Conservation (phyloP, 2,113 vertebrate genomes). For the Oncorhynchus gorbuscha region DNA sequence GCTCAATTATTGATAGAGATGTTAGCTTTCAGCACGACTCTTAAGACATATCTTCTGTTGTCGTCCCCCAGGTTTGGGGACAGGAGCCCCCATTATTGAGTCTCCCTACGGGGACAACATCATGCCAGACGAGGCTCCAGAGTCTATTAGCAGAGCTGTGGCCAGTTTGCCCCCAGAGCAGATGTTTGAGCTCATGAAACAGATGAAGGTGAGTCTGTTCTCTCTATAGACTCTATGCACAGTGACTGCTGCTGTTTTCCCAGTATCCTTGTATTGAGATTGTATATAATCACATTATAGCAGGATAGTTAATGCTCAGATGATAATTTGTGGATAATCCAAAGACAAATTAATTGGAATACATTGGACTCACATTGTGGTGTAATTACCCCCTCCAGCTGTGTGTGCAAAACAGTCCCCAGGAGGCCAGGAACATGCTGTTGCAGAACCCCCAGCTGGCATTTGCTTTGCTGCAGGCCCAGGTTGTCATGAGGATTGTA, state of each 20-base stretch:
- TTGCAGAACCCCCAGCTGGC: slow-evolving; percentile 97
- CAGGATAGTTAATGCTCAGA: not conserved
- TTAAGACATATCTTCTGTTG: not conserved
- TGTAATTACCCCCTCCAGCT: slow-evolving; percentile 75
- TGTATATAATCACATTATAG: too few species aligned
- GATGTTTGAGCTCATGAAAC: slow-evolving; percentile 99
- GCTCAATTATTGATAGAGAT: not conserved
- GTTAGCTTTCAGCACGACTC: too few species aligned
- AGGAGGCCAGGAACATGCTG: slow-evolving; percentile 97
- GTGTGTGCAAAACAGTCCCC: slow-evolving; percentile 97
- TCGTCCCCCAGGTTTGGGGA: slow-evolving; percentile 86
- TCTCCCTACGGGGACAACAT: slow-evolving; percentile 93
- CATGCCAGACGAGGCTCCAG: slow-evolving; percentile 89
- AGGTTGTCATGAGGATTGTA: slow-evolving; percentile 97
- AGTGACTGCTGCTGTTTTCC: slow-evolving; percentile 1
- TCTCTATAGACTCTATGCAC: not conserved
- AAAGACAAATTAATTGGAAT: not conserved
- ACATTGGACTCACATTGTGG: not conserved
- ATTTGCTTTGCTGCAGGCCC: slow-evolving; percentile 93
- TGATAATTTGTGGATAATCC: not conserved
- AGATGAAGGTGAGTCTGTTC: slow-evolving; percentile 89
- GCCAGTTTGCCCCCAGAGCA: slow-evolving; percentile 96
- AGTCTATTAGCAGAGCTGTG: slow-evolving; percentile 97
- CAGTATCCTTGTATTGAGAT: slow-evolving; percentile 65
- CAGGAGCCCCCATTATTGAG: slow-evolving; percentile 93